Evolutionary conservation across 1,140 invertebrate genomes (phyloP).

Genomic region (Drosophila kurseongensis): DNA sequence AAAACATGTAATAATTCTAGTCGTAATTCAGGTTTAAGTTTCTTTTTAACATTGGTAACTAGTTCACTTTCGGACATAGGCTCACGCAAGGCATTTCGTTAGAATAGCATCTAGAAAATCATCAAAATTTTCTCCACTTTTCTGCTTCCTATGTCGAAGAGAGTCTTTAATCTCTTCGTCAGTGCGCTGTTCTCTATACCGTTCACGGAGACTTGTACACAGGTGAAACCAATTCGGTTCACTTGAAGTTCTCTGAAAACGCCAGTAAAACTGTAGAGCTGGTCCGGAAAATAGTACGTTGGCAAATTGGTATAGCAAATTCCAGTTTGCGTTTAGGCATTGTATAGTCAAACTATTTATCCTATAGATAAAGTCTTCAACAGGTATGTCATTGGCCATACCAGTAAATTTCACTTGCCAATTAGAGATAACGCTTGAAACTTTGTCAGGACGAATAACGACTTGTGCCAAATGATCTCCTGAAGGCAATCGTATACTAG

Average conservation of each 20-base stretch:
- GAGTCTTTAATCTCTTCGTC: constrained; percentile 1
- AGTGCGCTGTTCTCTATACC: background rate
- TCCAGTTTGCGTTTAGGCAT: background rate
- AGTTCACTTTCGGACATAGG: background rate
- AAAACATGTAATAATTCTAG: background rate
- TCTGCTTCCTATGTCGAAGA: background rate
- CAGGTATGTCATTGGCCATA: no score
- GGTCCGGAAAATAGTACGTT: no score
- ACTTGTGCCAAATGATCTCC: background rate
- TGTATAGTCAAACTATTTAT: no score
- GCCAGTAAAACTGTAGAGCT: no score
- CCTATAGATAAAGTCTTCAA: no score
- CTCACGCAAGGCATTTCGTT: background rate
- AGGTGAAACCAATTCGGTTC: background rate
- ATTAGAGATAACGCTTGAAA: background rate
- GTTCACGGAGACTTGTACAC: background rate
- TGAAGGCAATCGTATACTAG: background rate
- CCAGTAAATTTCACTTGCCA: no score
- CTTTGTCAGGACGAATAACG: background rate
- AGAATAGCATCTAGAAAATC: background rate
- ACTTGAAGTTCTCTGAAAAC: no score
- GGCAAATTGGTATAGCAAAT: background rate
- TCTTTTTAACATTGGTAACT: background rate
- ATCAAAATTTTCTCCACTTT: background rate
- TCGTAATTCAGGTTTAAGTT: background rate